Base-by-base conservation (phyloP, 2,888 invertebrate genomes). In the Encarsia formosa region DNA sequence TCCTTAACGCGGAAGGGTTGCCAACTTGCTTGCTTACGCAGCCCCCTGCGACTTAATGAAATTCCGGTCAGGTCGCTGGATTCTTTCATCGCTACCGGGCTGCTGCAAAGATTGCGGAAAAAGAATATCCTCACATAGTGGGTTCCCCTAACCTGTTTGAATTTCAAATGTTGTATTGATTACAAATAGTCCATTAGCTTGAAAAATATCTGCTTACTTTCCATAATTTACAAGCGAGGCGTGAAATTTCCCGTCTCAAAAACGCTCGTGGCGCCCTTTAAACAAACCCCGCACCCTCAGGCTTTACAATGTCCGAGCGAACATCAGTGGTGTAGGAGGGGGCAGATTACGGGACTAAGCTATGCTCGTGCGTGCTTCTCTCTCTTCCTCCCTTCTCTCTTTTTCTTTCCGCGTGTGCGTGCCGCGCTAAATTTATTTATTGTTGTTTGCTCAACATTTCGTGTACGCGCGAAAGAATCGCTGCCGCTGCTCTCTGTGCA, bases 321-420 rank as follows among this genome's bases (percentile, higher is more conserved):
- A 16, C 3, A 32, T 11, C 19, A 19, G 26, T n/a, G 35, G n/a
- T n/a, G n/a, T n/a, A n/a, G n/a, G n/a, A n/a, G n/a, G 52, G 55
- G 54, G 56, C 71, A 73, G 73, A 73, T 73, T 73, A 73, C 71
- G 68, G n/a, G n/a, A 68, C 64, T 73, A 73, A 73, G 72, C 73
- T 73, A 73, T 73, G 73, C 70, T 66, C 66, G 73, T 73, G 73
- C 73, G 73, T 73, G 73, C 73, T 69, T n/a, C n/a, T n/a, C n/a
- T n/a, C n/a, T n/a, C n/a, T n/a, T n/a, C n/a, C n/a, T n/a, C n/a
- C n/a, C n/a, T n/a, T n/a, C n/a, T n/a, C n/a, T n/a, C n/a, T n/a
- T n/a, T n/a, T n/a, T n/a, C n/a, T n/a, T n/a, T n/a, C n/a, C 24
- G 44, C 38, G 13, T 29, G 19, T 18, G 38, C 49, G 63, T 61